phyloP scores from a whole-genome alignment of 2,113 vertebrate species.

The Ciconia boyciana region DNA sequence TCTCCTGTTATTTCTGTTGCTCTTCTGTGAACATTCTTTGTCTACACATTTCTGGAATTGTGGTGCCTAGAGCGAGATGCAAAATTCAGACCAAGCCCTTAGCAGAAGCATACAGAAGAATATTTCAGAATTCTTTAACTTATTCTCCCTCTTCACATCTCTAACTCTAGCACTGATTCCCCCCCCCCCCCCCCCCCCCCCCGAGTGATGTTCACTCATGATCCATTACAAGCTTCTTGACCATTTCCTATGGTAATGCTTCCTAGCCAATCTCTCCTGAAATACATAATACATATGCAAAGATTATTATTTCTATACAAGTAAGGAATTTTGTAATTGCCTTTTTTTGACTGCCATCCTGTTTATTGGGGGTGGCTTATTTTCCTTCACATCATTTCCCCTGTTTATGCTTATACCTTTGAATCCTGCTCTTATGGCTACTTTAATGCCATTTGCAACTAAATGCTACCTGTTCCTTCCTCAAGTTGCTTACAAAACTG shows the following conservation, averaged over 20 bases:
- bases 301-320: not conserved
- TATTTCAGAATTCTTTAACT: not conserved
- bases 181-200: too few species aligned
- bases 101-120: not conserved
- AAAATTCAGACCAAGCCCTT: not conserved
- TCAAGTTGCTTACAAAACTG: not conserved
- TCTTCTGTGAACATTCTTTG: not conserved
- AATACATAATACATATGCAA: not conserved
- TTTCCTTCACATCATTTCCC: not conserved
- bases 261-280: not conserved
- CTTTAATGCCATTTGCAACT: not conserved
- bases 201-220: not conserved
- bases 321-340: not conserved
- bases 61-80: not conserved
- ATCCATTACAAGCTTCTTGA: not conserved
- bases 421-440: not conserved
- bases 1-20: not conserved
- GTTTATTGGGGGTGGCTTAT: not conserved
- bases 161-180: not conserved
- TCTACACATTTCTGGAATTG: not conserved
- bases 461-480: not conserved
- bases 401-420: not conserved
- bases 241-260: rapidly evolving
- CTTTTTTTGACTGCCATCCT: not conserved
- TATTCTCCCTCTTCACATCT: not conserved